Evolutionary conservation across 2,797 vertebrate genomes (phyloP).

Genomic region (Pantherophis vulpinus): DNA sequence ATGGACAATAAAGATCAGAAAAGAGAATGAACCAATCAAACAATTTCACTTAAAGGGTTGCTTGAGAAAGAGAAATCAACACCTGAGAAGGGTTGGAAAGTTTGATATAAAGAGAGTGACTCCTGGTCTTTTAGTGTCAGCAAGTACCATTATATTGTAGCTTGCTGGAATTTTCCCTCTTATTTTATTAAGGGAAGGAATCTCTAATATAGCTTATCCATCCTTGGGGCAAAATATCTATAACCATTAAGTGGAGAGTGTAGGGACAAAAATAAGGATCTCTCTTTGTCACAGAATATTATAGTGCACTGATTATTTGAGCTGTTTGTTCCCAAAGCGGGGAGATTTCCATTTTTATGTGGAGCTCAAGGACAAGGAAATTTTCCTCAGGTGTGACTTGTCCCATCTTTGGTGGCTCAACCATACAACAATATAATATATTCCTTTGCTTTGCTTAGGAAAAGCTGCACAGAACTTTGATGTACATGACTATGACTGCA

Average conservation of each 20-base stretch:
- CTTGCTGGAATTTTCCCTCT: neutral
- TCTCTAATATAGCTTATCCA: neutral
- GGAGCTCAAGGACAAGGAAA: constrained; percentile 1
- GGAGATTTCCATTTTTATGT: neutral
- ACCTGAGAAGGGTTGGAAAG: neutral
- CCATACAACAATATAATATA: neutral
- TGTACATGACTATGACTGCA: neutral
- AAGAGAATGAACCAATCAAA: constrained; percentile 3
- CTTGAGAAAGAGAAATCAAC: neutral
- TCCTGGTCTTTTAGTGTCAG: neutral
- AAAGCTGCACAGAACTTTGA: neutral
- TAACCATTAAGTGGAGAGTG: neutral
- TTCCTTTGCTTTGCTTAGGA: neutral
- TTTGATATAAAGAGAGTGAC: neutral
- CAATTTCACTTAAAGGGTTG: neutral
- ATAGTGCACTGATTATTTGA: neutral
- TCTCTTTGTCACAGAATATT: neutral
- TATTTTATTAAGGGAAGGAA: neutral
- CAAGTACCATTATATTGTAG: neutral
- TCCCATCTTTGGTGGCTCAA: neutral
- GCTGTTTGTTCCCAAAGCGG: neutral
- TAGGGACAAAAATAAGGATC: neutral
- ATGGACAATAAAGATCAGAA: neutral
- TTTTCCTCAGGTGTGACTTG: neutral
- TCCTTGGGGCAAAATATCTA: neutral